phyloP scores from a whole-genome alignment of 2,113 vertebrate species.

The Phyllostomus discolor region DNA sequence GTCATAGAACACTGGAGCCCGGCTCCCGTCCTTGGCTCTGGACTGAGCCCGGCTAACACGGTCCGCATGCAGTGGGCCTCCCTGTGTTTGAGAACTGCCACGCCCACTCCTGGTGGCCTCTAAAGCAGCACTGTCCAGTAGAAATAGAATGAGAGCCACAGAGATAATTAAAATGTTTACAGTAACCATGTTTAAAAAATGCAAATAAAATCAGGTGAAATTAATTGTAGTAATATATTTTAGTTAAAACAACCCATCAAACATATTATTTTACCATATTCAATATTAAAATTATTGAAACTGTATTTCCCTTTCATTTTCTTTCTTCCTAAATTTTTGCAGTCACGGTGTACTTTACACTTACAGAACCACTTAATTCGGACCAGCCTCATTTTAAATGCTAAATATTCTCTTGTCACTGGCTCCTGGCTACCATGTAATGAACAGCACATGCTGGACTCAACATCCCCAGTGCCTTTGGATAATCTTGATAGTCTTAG shows the following conservation, averaged over 20 bases:
- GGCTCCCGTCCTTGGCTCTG: background rate
- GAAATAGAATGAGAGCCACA: background rate
- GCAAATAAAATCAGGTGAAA: background rate
- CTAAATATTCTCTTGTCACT: background rate
- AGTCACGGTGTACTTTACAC: background rate
- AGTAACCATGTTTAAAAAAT: background rate
- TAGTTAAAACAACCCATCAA: background rate
- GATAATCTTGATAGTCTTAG: background rate
- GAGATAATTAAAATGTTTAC: background rate
- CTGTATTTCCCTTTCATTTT: background rate
- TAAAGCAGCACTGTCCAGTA: background rate
- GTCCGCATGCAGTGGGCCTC: background rate
- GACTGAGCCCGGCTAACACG: background rate
- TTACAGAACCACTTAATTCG: background rate
- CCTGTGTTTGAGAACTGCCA: accelerated
- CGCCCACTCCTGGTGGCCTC: background rate
- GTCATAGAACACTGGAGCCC: background rate
- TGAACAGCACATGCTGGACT: background rate
- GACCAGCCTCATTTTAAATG: background rate
- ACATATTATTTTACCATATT: background rate
- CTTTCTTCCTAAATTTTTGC: background rate
- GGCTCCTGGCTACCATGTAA: background rate
- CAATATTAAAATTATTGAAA: background rate
- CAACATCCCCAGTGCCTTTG: background rate
- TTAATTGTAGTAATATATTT: background rate